A percentile compares a stretch with the other conserved stretches of the same genome.
Conservation (phyloP, 37 sponge, comb jelly and placozoan genomes). For the Geodia barretti region DNA sequence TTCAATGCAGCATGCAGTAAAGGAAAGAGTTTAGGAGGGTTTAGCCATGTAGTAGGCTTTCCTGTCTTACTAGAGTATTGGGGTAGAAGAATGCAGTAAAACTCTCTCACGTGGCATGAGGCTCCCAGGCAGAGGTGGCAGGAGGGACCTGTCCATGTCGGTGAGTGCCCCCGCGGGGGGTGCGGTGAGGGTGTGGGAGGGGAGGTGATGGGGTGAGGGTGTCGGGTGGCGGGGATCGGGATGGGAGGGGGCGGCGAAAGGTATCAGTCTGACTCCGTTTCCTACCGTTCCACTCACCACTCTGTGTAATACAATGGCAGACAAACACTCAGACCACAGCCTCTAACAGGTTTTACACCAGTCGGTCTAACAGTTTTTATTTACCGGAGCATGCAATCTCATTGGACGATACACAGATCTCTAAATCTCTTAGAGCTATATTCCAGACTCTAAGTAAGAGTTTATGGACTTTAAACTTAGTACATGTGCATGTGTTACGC, state of each 20-base stretch:
- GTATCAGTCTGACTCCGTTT: background rate
- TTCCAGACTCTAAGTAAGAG: too few relatives aligned
- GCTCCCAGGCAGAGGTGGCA: slow-evolving; percentile 40
- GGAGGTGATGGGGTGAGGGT: background rate
- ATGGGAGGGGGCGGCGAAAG: background rate
- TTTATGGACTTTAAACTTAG: too few relatives aligned
- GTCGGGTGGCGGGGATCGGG: background rate
- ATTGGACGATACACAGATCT: too few relatives aligned
- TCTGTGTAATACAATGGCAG: background rate
- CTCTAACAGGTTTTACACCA: too few relatives aligned
- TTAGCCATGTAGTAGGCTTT: too few relatives aligned
- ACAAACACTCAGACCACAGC: too few relatives aligned
- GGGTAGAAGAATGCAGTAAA: background rate
- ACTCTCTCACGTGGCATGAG: background rate
- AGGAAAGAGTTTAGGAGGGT: too few relatives aligned
- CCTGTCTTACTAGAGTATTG: background rate
- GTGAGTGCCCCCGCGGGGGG: background rate
- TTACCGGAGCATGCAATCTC: too few relatives aligned
- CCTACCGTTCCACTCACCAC: background rate
- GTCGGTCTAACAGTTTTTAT: too few relatives aligned
- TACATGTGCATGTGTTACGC: too few relatives aligned
- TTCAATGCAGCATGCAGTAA: too few relatives aligned
- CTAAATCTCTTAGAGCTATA: too few relatives aligned
- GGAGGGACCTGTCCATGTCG: slow-evolving; percentile 1
- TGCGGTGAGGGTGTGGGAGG: background rate